Evolutionary conservation across 2,113 vertebrate genomes (phyloP).

Genomic region (Scytalopus superciliaris): DNA sequence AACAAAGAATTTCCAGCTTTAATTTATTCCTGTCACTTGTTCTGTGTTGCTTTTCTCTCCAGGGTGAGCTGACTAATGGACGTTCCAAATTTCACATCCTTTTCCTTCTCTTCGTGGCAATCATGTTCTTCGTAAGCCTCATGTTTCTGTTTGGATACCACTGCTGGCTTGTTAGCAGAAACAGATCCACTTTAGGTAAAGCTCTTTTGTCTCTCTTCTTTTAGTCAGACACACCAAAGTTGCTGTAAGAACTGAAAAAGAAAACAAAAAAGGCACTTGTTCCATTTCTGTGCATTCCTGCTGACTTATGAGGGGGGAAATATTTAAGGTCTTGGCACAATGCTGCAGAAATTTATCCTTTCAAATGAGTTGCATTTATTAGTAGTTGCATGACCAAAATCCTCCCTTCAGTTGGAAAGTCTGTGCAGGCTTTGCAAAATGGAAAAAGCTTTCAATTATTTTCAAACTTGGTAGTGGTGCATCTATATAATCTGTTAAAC

Average conservation of each 20-base stretch:
- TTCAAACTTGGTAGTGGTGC: background rate
- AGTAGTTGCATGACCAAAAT: background rate
- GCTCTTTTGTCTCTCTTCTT: background rate
- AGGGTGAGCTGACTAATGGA: slow-evolving; percentile 87
- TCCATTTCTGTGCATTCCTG: background rate
- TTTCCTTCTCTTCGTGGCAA: slow-evolving; percentile 94
- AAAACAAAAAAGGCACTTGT: background rate
- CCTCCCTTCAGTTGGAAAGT: background rate
- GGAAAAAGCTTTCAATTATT: background rate
- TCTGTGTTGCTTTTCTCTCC: slow-evolving; percentile 47
- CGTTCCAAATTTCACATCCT: slow-evolving; percentile 95
- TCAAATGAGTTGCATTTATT: background rate
- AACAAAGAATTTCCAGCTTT: background rate
- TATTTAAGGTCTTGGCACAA: background rate
- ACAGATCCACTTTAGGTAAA: slow-evolving; percentile 96
- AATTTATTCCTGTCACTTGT: background rate
- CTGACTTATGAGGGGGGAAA: background rate
- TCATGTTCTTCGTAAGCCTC: slow-evolving; percentile 98
- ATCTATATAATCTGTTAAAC: background rate
- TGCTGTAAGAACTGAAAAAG: background rate
- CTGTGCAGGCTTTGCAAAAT: background rate
- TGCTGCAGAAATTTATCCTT: background rate
- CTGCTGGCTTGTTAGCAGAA: slow-evolving; percentile 94
- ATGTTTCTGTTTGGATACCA: slow-evolving; percentile 97
- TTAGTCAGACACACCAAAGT: background rate